Percentiles rank a stretch among this genome's conserved stretches.
phyloP scores from a whole-genome alignment of 2,113 vertebrate species.

The Jacana jacana region DNA sequence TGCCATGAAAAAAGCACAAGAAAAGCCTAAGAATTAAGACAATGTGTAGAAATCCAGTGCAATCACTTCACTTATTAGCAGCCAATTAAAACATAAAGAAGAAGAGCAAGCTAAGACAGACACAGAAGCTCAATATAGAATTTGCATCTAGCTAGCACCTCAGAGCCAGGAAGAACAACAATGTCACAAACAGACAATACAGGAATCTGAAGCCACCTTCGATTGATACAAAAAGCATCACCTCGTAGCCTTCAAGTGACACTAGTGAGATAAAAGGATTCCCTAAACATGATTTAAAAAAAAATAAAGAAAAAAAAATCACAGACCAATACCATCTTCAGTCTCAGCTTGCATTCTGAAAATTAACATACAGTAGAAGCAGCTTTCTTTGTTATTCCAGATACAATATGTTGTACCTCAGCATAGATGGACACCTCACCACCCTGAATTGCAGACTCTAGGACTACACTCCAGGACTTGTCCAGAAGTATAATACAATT shows the following conservation, averaged over 20 bases:
- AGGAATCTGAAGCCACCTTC: neutral
- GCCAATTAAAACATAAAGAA: neutral
- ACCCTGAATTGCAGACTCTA: neutral
- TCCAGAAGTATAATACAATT: neutral
- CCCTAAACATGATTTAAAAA: neutral
- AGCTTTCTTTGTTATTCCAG: neutral
- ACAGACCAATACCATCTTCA: neutral
- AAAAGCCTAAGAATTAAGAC: neutral
- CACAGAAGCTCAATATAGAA: neutral
- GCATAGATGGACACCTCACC: neutral
- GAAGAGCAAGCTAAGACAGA: neutral
- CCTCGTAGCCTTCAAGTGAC: neutral
- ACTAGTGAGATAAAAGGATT: neutral
- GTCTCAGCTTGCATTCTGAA: neutral
- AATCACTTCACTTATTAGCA: neutral
- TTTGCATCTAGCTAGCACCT: neutral
- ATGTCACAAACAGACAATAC: fast-evolving
- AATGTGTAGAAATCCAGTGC: neutral
- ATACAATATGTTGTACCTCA: neutral
- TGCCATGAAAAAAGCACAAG: fast-evolving
- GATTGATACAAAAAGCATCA: neutral
- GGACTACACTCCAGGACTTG: neutral
- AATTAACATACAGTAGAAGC: neutral
- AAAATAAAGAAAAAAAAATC: neutral
- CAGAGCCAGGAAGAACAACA: neutral